Evolutionary conservation across 2,113 vertebrate genomes (phyloP).

Genomic region (human): DNA sequence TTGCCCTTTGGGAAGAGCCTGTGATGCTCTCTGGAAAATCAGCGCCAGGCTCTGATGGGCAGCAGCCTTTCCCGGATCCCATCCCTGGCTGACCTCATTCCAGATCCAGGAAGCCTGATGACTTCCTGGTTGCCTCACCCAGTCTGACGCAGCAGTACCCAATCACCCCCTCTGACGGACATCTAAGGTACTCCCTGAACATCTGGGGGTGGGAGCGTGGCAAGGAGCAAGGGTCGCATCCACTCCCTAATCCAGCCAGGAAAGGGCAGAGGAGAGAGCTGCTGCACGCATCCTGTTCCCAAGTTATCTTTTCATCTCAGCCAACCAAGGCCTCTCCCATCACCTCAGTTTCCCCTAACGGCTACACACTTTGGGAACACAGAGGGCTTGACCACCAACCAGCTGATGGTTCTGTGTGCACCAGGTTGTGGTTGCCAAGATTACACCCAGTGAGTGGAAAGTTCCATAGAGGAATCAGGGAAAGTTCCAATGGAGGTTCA

Average conservation of each 20-base stretch:
- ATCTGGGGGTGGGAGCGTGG: not conserved
- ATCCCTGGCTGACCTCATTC: conserved; percentile 36
- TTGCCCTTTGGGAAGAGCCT: not conserved
- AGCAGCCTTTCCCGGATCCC: not conserved
- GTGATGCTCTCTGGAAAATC: not conserved
- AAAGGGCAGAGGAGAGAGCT: conserved; percentile 31
- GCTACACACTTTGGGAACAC: not conserved
- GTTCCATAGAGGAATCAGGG: not conserved
- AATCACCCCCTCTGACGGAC: not conserved
- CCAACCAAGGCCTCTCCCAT: not conserved
- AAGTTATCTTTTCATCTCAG: conserved; percentile 12
- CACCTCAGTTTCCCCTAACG: conserved; percentile 19
- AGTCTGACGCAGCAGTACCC: not conserved
- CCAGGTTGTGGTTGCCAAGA: not conserved
- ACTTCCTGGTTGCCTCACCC: conserved; percentile 34
- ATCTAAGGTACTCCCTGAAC: not conserved
- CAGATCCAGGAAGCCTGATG: not conserved
- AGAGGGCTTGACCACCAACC: not conserved
- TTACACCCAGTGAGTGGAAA: not conserved
- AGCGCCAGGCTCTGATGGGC: not conserved
- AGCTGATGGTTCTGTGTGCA: not conserved
- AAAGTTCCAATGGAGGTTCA: not conserved
- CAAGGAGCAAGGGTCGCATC: conserved; percentile 12
- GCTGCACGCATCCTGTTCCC: conserved; percentile 58
- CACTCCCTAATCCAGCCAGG: conserved; percentile 31